Evolutionary conservation across 2,797 vertebrate genomes (phyloP), one percentile per base, ranked within the genome.

Genomic region (Pelodytes ibericus): DNA sequence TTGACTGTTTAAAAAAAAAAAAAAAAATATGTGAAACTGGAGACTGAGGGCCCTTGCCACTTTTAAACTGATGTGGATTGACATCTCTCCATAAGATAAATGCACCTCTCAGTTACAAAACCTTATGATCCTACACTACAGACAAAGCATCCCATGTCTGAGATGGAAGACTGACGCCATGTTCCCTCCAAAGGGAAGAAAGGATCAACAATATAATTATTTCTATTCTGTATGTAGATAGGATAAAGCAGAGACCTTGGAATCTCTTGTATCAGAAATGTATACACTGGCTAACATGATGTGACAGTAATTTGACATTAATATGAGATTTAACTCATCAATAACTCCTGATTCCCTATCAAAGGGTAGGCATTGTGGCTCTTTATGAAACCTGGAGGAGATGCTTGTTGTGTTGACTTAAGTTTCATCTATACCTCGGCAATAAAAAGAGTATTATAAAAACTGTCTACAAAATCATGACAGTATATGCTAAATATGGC

Each of bases 181-280:
- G 49, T 59, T 72, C 27, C 8, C 56, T 67, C 13, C 27, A 66
- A 39, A 31, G 53, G 57, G 26, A 41, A 65, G 30, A 58, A 72
- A 51, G 62, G 53, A 59, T 66, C 62, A 78, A 72, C 62, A 72
- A 67, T 39, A 60, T 66, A 62, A 65, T 66, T 65, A 59, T 66
- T 72, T 49, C 62, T 59, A 47, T 47, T 47, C 44, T 47, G 16
- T 47, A 22, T 26, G 3, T 7, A 29, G 24, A 18, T 29, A 58
- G 6, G 22, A 16, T 58, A 25, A 58, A 58, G 56, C 24, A 11
- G 13, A 29, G 22, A 29, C 51, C 16, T 56, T 2, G 8, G 53
- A 49, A 69, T 27, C 15, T 39, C 18, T 57, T 29, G 72, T 58
- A 20, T 24, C 25, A 66, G 62, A 57, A 65, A 29, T 39, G 53